A percentile compares a stretch with the other conserved stretches of the same genome.
Conservation (phyloP, 2,888 invertebrate species). For the Platycnemis pennipes region DNA sequence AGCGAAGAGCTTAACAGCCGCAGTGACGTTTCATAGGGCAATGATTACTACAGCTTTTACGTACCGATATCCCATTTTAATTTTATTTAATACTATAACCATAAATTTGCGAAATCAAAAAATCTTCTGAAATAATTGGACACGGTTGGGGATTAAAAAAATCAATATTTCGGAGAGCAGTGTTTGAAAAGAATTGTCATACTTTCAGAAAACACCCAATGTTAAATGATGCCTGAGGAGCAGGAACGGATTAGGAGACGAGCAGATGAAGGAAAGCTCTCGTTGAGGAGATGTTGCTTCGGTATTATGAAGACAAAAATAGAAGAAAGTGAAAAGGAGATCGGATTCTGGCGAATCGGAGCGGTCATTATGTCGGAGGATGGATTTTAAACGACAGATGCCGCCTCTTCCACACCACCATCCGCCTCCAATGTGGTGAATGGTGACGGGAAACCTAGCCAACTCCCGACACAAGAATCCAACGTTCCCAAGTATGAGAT, state of each 20-base stretch:
- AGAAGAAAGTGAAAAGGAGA: not conserved
- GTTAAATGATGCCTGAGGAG: not conserved
- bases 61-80: too few relatives aligned
- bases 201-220: not conserved
- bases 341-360: not conserved
- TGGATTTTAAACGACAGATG: constrained; percentile 60
- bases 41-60: too few relatives aligned
- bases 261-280: not conserved
- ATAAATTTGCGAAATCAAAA: too few relatives aligned
- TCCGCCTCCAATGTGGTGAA: not conserved
- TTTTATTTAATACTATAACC: too few relatives aligned
- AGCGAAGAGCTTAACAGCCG: too few relatives aligned
- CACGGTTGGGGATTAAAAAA: not conserved
- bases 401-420: constrained; percentile 21
- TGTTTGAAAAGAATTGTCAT: not conserved
- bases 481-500: not conserved
- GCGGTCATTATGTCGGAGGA: not conserved
- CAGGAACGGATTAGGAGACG: not conserved
- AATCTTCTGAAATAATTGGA: not conserved
- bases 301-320: too few relatives aligned
- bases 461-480: not conserved
- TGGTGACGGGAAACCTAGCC: not conserved
- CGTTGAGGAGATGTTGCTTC: not conserved
- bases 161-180: not conserved
- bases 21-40: too few relatives aligned